phyloP scores from a whole-genome alignment of 1,140 invertebrate genomes.

The Panagrolaimus sp. region DNA sequence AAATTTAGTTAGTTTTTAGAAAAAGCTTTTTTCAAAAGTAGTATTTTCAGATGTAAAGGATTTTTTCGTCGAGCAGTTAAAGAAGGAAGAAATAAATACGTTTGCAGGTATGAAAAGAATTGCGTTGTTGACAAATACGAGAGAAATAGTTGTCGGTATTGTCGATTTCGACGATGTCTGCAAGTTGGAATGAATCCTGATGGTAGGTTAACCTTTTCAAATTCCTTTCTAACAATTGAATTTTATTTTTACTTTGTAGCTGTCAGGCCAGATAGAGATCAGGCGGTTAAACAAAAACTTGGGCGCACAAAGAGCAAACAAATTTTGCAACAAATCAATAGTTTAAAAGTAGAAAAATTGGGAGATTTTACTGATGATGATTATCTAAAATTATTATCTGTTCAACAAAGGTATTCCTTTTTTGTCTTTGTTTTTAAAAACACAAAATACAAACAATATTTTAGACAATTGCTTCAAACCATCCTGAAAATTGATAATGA shows the following conservation, averaged over 20 bases:
- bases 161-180: slow-evolving; percentile 48
- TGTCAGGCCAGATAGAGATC: slow-evolving; percentile 30
- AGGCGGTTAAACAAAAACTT: slow-evolving; percentile 22
- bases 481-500: slow-evolving; percentile 13
- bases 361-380: slow-evolving; percentile 23
- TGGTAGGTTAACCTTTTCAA: slow-evolving; percentile 2
- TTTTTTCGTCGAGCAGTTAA: slow-evolving; percentile 33
- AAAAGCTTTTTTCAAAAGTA: background rate
- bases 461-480: slow-evolving; percentile 26
- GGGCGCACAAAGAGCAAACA: background rate
- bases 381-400: slow-evolving; percentile 1
- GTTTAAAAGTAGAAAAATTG: slow-evolving; percentile 22
- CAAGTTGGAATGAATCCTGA: slow-evolving; percentile 35
- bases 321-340: slow-evolving; percentile 18
- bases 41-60: slow-evolving; percentile 2
- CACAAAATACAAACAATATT: slow-evolving; percentile 6
- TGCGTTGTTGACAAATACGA: slow-evolving; percentile 33
- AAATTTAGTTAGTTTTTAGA: background rate
- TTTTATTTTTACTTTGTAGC: slow-evolving; percentile 12
- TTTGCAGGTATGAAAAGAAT: slow-evolving; percentile 28
- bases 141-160: slow-evolving; percentile 45
- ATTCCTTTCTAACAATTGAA: background rate
- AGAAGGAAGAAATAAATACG: slow-evolving; percentile 31
- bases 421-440: background rate
- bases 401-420: background rate